Evolutionary conservation across 2,797 vertebrate species (phyloP).

Genomic region (Helarctos malayanus): DNA sequence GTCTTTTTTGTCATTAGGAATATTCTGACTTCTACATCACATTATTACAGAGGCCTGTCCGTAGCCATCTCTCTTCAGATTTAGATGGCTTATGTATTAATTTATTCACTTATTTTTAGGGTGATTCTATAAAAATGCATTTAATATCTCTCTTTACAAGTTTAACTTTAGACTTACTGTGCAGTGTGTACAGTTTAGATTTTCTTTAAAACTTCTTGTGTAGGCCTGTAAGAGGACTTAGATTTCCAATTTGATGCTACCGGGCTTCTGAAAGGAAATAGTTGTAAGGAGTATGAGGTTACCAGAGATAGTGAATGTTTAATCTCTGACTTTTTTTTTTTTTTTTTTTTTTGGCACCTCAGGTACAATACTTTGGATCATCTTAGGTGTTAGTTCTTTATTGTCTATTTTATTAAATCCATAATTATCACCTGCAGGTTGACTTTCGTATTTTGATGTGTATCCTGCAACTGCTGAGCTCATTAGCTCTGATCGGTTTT

Average conservation of each 20-base stretch:
- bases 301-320: background rate
- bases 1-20: background rate
- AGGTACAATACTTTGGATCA: background rate
- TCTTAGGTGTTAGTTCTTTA: background rate
- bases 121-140: background rate
- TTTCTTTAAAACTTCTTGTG: background rate
- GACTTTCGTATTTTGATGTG: background rate
- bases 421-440: background rate
- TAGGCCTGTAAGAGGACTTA: background rate
- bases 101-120: background rate
- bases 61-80: background rate
- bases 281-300: background rate
- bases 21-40: background rate
- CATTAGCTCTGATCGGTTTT: background rate
- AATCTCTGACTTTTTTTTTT: background rate
- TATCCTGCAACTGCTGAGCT: background rate
- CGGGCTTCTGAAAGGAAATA: background rate
- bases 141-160: background rate
- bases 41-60: background rate
- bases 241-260: background rate
- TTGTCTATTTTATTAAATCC: background rate
- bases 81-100: background rate
- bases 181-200: background rate
- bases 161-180: background rate
- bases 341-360: background rate